Evolutionary conservation across 2,888 invertebrate species (phyloP).

Genomic region (Luffia ferchaultella): DNA sequence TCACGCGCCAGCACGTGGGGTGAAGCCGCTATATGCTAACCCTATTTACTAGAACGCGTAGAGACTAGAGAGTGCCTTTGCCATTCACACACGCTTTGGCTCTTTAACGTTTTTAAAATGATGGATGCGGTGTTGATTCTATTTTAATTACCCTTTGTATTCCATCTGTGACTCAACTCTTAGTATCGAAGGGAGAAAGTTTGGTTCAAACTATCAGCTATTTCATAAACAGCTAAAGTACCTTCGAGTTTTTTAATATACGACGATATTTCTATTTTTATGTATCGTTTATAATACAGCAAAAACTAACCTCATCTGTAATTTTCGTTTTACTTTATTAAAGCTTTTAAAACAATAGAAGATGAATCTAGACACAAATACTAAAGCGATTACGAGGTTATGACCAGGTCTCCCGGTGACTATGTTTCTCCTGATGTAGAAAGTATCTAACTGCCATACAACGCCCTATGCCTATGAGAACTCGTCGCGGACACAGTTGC

Average conservation of each 20-base stretch:
- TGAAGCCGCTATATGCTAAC: conserved; percentile 50
- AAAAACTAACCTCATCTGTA: no score
- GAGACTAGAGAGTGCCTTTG: conserved; percentile 22
- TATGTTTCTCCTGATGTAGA: conserved; percentile 31
- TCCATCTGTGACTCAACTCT: neutral
- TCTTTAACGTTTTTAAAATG: neutral
- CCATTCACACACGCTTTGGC: no score
- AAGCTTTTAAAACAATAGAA: no score
- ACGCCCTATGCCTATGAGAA: conserved; percentile 28
- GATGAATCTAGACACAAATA: conserved; percentile 24
- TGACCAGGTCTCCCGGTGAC: conserved; percentile 45
- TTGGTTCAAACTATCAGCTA: neutral
- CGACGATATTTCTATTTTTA: neutral
- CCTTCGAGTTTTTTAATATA: neutral
- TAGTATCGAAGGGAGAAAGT: neutral
- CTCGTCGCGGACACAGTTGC: conserved; percentile 28
- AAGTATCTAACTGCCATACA: conserved; percentile 30
- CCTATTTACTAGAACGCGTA: conserved; percentile 38
- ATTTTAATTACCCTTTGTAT: neutral
- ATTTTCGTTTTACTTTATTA: no score
- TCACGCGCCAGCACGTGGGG: conserved; percentile 28
- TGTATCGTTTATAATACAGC: neutral
- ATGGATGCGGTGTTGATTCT: neutral
- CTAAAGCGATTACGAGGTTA: conserved; percentile 36
- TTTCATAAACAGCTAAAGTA: neutral